A percentile compares a stretch with the other conserved stretches of the same genome.
Evolutionary conservation across 2,888 invertebrate species (phyloP).

Genomic region (Chalcis sispes): DNA sequence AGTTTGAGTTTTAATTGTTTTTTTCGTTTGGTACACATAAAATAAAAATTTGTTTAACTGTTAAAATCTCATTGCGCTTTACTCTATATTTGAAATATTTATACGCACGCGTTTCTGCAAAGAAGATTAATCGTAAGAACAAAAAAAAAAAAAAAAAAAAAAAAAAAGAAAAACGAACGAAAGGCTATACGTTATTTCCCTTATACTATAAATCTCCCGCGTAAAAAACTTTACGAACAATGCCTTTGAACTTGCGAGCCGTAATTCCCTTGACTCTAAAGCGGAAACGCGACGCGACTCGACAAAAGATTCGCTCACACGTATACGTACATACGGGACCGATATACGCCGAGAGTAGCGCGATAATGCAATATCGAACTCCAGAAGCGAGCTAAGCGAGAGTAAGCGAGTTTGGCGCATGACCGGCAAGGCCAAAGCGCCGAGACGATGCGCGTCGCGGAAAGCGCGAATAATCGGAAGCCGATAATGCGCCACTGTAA

Average conservation of each 20-base stretch:
- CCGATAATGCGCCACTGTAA: slow-evolving; percentile 64
- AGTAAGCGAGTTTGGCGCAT: slow-evolving; percentile 52
- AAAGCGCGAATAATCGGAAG: slow-evolving; percentile 62
- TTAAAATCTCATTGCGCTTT: too few relatives aligned
- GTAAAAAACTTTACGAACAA: slow-evolving; percentile 10
- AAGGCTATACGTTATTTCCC: too few relatives aligned
- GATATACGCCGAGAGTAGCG: too few relatives aligned
- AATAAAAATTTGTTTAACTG: too few relatives aligned
- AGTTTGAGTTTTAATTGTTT: too few relatives aligned
- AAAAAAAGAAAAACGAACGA: too few relatives aligned
- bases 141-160: too few relatives aligned
- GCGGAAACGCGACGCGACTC: too few relatives aligned
- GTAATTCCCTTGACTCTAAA: neutral
- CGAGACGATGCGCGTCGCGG: slow-evolving; percentile 1
- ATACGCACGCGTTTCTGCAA: too few relatives aligned
- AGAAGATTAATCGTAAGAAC: too few relatives aligned
- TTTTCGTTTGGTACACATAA: too few relatives aligned
- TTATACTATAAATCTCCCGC: neutral
- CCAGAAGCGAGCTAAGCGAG: neutral
- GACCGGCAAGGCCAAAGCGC: slow-evolving; percentile 58
- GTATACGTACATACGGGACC: neutral
- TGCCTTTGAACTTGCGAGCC: slow-evolving; percentile 44
- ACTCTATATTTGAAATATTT: too few relatives aligned
- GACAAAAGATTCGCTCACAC: slow-evolving; percentile 43
- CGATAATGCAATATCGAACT: slow-evolving; percentile 41